A percentile compares a stretch with the other conserved stretches of the same genome.
Conservation (phyloP, 2,888 invertebrate genomes). For the Lepidocyrtoides sp. region DNA sequence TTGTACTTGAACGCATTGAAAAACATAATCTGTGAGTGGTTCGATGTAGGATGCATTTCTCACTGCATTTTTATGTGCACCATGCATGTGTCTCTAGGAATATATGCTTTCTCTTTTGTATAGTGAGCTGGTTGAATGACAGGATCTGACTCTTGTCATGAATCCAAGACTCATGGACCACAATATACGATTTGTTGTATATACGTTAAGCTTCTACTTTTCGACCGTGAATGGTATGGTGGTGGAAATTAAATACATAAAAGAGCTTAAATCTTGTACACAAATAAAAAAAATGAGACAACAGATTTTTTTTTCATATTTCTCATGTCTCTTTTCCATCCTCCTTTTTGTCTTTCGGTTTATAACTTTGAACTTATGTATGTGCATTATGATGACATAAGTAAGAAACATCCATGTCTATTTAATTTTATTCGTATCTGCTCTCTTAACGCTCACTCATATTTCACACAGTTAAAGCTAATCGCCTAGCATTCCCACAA, state of each 20-base stretch:
- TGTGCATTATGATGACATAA: slow-evolving; percentile 19
- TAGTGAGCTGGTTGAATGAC: slow-evolving; percentile 23
- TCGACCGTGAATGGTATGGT: background rate
- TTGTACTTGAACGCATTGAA: background rate
- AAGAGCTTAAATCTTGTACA: background rate
- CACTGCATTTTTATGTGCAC: slow-evolving; percentile 32
- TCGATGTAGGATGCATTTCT: slow-evolving; percentile 11
- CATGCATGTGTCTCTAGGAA: background rate
- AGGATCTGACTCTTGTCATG: slow-evolving; percentile 31
- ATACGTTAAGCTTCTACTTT: background rate
- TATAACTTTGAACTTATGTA: background rate
- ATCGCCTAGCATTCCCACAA: background rate
- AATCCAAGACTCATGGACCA: background rate
- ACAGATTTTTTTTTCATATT: background rate
- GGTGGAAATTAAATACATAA: slow-evolving; percentile 5
- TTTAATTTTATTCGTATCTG: background rate
- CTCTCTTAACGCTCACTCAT: background rate
- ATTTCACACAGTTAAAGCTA: background rate
- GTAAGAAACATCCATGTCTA: slow-evolving; percentile 29
- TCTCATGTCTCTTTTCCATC: background rate
- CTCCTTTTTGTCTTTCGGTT: background rate
- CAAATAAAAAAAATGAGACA: background rate
- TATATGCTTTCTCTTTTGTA: slow-evolving; percentile 28
- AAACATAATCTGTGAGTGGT: too few species aligned
- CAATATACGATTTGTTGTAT: background rate